Evolutionary conservation across 2,888 invertebrate species (phyloP).

Genomic region (Melipona beecheii): DNA sequence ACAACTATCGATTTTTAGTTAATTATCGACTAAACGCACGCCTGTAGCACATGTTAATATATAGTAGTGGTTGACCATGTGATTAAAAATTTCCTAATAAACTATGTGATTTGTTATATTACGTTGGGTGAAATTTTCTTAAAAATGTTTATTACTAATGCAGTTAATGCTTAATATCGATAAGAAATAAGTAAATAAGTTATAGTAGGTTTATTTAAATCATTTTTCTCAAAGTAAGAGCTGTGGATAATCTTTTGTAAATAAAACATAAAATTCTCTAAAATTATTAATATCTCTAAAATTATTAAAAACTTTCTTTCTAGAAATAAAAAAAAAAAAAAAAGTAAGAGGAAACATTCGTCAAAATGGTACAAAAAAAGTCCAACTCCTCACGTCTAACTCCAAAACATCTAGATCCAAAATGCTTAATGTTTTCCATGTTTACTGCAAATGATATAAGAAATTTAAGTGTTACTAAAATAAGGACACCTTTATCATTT

Average conservation of each 20-base stretch:
- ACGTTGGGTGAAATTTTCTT: neutral
- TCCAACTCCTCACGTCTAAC: conserved; percentile 37
- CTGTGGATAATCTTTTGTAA: neutral
- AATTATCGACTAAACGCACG: neutral
- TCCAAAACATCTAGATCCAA: conserved; percentile 78
- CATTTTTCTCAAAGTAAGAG: neutral
- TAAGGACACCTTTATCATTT: conserved; percentile 91
- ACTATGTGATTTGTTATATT: conserved; percentile 1
- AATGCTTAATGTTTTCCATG: conserved; percentile 87
- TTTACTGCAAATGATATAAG: conserved; percentile 91
- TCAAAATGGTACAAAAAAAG: conserved; percentile 36
- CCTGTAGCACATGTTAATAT: neutral
- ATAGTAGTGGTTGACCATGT: neutral
- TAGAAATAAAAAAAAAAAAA: neutral
- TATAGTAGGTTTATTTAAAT: neutral
- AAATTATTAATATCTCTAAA: neutral
- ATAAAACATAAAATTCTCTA: no score
- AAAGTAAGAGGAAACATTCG: neutral
- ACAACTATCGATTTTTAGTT: conserved; percentile 23
- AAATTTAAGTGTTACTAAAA: conserved; percentile 92
- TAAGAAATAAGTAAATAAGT: neutral
- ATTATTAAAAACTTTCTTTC: neutral
- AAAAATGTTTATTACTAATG: conserved; percentile 7
- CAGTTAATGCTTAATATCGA: neutral
- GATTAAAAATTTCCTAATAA: conserved; percentile 12